Percentiles rank a stretch among this genome's conserved stretches.
These are phyloP conservation scores for Labrus mixtus DNA, from an alignment of 2,113 vertebrate genomes.

Conservation along the genomic window DNA sequence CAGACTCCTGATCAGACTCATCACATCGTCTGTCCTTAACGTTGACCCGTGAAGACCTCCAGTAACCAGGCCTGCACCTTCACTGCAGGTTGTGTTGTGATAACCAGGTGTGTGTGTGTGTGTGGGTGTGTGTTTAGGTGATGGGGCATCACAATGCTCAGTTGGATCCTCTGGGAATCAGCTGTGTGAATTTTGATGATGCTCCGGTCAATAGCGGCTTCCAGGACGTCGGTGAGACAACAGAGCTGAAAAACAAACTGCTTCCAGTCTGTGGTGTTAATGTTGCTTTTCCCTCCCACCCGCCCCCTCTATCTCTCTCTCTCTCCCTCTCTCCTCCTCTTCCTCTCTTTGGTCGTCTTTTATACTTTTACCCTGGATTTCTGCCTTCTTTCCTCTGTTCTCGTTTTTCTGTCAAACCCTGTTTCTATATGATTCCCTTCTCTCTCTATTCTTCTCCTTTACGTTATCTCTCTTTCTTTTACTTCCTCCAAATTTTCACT, in stretches of 20 bases:
- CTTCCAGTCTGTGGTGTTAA: conserved; percentile 74
- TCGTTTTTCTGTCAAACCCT: conserved; percentile 10
- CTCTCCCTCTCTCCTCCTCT: background rate
- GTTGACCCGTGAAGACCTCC: conserved; percentile 17
- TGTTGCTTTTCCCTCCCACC: conserved; percentile 71
- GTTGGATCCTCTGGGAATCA: conserved; percentile 98
- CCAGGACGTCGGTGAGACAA: conserved; percentile 94
- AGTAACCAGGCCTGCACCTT: background rate
- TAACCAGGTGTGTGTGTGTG: conserved; percentile 24
- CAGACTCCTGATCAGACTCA: background rate
- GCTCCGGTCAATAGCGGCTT: conserved; percentile 91
- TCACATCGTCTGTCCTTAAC: background rate
- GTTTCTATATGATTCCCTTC: background rate
- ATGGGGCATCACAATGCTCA: conserved; percentile 97
- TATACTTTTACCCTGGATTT: background rate
- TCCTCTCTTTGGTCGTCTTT: background rate
- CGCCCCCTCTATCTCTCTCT: conserved; percentile 34
- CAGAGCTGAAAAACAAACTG: conserved; percentile 60
- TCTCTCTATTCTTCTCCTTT: background rate
- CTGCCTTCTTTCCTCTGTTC: background rate
- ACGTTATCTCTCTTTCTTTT: background rate
- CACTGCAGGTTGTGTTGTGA: conserved; percentile 6
- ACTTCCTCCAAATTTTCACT: conserved; percentile 18
- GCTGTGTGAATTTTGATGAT: conserved; percentile 99
- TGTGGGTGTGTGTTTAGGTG: conserved; percentile 87